Evolutionary conservation across 2,888 invertebrate genomes (phyloP).

Genomic region (Protonemura montana): DNA sequence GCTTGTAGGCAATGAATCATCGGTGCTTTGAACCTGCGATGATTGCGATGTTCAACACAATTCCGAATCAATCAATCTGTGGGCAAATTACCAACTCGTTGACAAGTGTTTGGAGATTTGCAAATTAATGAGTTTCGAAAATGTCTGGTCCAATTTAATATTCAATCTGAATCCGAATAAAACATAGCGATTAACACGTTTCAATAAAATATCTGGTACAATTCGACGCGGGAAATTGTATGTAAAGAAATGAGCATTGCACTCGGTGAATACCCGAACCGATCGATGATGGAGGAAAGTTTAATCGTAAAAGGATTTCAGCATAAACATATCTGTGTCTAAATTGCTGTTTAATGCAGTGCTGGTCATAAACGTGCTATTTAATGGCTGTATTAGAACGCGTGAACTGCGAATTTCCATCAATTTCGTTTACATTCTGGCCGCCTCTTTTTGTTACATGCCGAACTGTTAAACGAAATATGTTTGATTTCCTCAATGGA

Average conservation of each 20-base stretch:
- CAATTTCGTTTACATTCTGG: not conserved
- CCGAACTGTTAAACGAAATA: not conserved
- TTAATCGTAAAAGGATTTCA: not conserved
- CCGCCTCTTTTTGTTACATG: not conserved
- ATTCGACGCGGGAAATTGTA: too few relatives aligned
- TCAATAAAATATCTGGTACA: not conserved
- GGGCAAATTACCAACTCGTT: not conserved
- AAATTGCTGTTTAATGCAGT: not conserved
- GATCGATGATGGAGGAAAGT: not conserved
- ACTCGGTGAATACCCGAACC: not conserved
- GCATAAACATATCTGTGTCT: conserved; percentile 7
- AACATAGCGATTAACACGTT: not conserved
- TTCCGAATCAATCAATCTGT: not conserved
- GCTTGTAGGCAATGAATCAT: not conserved
- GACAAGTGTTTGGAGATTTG: not conserved
- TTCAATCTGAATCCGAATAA: not conserved
- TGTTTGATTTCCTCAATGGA: not conserved
- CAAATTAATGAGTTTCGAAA: not conserved
- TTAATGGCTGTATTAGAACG: not conserved
- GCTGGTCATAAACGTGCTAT: not conserved
- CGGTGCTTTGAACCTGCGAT: not conserved
- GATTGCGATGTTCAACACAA: not conserved
- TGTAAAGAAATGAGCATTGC: too few relatives aligned
- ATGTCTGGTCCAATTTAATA: not conserved
- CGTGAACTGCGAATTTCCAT: not conserved